Conservation (phyloP, 1,140 invertebrate species). For the Samia ricini region DNA sequence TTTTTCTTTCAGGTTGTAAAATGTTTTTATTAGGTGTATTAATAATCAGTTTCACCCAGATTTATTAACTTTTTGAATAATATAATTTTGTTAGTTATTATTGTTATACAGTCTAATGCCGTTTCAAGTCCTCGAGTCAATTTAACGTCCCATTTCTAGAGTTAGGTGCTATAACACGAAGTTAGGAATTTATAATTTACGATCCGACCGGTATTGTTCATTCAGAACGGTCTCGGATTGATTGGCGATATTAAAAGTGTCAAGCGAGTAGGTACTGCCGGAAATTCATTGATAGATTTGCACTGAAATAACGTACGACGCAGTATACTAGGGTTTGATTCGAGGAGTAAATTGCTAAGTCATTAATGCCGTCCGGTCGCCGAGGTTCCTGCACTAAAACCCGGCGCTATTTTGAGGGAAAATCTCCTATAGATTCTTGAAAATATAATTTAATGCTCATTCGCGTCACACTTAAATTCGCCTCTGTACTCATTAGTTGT, state of each 20-base stretch:
- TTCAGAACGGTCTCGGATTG: conserved; percentile 52
- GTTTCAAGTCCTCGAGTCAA: conserved; percentile 18
- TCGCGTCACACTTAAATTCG: not conserved
- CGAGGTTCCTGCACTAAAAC: conserved; percentile 44
- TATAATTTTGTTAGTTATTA: not conserved
- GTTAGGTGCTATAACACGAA: conserved; percentile 28
- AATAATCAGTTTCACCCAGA: too few species aligned
- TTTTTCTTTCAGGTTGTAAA: too few species aligned
- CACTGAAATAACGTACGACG: conserved; percentile 53
- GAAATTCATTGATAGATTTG: conserved; percentile 74
- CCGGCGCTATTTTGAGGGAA: conserved; percentile 53
- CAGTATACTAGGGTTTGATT: conserved; percentile 54
- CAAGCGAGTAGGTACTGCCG: conserved; percentile 56
- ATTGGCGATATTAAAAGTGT: conserved; percentile 69
- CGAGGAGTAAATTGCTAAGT: conserved; percentile 62
- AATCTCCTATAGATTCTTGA: conserved; percentile 37
- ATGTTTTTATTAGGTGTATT: too few species aligned
- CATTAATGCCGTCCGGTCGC: conserved; percentile 68
- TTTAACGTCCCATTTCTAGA: conserved; percentile 23
- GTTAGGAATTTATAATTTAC: conserved; percentile 61
- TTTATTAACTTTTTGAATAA: not conserved
- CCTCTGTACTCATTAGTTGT: not conserved
- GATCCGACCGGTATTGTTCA: conserved; percentile 63
- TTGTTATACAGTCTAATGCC: conserved; percentile 12
- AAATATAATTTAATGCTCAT: not conserved